These are phyloP conservation scores for Tamias sibiricus DNA, from an alignment of 2,113 vertebrate species.

Conservation along the genomic window DNA sequence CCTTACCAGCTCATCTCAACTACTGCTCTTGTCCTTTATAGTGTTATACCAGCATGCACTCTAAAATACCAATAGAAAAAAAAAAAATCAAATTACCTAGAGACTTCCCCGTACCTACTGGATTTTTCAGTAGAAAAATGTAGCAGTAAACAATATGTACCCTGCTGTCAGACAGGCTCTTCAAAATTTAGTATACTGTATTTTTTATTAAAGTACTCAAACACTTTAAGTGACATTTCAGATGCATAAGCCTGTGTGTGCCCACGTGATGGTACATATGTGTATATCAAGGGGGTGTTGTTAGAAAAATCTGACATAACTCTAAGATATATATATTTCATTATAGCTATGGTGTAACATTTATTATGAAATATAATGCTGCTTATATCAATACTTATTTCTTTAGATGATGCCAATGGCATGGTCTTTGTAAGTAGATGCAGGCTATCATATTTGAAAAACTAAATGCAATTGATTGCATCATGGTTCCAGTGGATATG, in stretches of 20 bases:
- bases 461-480: neutral
- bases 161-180: neutral
- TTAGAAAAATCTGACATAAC: neutral
- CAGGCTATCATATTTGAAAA: conserved; percentile 9
- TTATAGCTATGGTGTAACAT: neutral
- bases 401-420: neutral
- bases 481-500: neutral
- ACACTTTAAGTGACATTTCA: neutral
- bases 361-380: neutral
- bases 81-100: conserved; percentile 54
- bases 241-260: neutral
- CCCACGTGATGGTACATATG: neutral
- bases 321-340: neutral
- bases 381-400: neutral
- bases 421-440: neutral
- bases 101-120: neutral
- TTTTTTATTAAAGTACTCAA: conserved; percentile 56
- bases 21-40: conserved; percentile 52
- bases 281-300: neutral
- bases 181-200: conserved; percentile 33
- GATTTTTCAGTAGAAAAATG: conserved; percentile 51
- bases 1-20: neutral
- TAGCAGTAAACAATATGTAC: conserved; percentile 47
- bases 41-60: neutral
- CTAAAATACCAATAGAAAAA: conserved; percentile 44